phyloP scores from a whole-genome alignment of 2,797 vertebrate genomes.

The Galagoides demidoff region DNA sequence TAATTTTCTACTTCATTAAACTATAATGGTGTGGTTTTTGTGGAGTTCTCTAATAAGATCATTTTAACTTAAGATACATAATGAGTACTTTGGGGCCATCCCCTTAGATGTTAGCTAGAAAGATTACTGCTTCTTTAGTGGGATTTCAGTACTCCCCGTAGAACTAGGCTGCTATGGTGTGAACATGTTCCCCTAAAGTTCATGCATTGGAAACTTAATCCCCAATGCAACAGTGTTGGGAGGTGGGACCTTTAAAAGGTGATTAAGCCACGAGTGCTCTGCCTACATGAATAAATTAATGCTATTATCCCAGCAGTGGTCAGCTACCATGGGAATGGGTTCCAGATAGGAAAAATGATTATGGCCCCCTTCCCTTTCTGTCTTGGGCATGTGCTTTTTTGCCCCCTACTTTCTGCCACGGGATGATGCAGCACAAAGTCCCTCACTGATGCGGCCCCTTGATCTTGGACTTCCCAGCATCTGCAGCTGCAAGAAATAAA shows the following conservation, averaged over 20 bases:
- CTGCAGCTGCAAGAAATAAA: not conserved
- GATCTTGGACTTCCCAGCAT: not conserved
- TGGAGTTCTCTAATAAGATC: constrained; percentile 59
- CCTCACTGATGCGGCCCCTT: not conserved
- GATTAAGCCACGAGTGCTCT: not conserved
- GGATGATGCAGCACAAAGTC: not conserved
- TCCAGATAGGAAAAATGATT: not conserved
- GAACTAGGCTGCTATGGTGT: not conserved
- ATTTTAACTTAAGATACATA: constrained; percentile 59
- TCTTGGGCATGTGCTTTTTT: not conserved
- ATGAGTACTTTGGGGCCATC: constrained; percentile 49
- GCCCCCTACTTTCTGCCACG: not conserved
- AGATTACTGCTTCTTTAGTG: not conserved
- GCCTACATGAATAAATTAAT: not conserved
- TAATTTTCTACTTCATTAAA: constrained; percentile 70
- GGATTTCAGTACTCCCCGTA: not conserved
- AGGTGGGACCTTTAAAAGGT: not conserved
- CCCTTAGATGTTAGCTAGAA: not conserved
- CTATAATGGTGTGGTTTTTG: constrained; percentile 58
- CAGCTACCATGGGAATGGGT: not conserved
- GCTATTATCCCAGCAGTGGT: not conserved
- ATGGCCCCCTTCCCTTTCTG: not conserved
- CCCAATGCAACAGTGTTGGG: not conserved
- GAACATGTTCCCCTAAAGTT: not conserved
- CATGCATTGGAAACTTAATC: not conserved